Evolutionary conservation across 2,888 invertebrate genomes (phyloP).

Genomic region (Tridacna crocea): DNA sequence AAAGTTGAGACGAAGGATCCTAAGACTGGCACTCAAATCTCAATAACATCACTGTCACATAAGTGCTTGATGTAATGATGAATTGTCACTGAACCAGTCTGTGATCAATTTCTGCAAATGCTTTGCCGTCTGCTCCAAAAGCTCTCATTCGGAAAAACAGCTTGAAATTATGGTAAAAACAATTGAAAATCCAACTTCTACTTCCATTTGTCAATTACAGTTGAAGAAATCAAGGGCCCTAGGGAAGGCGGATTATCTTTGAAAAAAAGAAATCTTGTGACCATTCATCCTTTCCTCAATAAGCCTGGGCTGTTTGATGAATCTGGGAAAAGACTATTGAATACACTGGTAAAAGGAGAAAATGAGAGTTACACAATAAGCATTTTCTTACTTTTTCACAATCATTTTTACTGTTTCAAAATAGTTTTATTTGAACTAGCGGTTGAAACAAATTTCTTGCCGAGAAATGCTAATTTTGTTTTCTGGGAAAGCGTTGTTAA

Average conservation of each 20-base stretch:
- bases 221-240: conserved; percentile 20
- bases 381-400: too few relatives aligned
- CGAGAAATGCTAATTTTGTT: too few relatives aligned
- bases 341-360: too few relatives aligned
- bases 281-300: neutral
- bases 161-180: conserved; percentile 31
- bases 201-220: conserved; percentile 30
- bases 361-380: too few relatives aligned
- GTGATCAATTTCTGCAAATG: conserved; percentile 36
- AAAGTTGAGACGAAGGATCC: neutral
- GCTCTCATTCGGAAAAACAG: conserved; percentile 30
- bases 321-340: too few relatives aligned
- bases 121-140: conserved; percentile 24
- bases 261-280: neutral
- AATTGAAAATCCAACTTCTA: conserved; percentile 19
- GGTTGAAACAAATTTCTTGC: too few relatives aligned
- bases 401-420: too few relatives aligned
- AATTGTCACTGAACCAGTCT: conserved; percentile 48
- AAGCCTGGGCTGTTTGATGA: too few relatives aligned
- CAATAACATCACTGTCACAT: conserved; percentile 49
- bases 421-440: too few relatives aligned
- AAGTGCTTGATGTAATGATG: conserved; percentile 58
- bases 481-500: too few relatives aligned
- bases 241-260: conserved; percentile 18
- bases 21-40: conserved; percentile 21